phyloP scores from a whole-genome alignment of 2,888 invertebrate species.

The Eristalis pertinax region DNA sequence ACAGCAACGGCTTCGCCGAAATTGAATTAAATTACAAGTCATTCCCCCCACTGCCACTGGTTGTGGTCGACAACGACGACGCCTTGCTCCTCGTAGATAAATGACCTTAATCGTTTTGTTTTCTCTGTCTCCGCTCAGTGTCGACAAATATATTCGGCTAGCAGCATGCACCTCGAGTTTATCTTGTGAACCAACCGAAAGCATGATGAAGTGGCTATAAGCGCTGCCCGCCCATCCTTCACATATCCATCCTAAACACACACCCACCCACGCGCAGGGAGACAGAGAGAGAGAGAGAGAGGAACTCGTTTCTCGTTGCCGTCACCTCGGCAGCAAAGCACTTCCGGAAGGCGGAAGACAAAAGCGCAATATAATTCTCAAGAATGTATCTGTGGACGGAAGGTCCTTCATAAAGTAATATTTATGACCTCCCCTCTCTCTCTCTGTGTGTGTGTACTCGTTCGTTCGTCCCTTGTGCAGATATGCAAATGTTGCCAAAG shows the following conservation, averaged over 20 bases:
- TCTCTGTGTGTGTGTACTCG: neutral
- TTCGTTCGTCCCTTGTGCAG: slow-evolving; percentile 8
- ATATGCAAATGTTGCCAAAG: slow-evolving; percentile 34
- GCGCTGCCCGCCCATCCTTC: neutral
- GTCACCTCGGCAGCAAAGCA: neutral
- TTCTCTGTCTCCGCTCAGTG: neutral
- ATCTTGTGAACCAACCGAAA: neutral
- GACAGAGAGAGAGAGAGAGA: no score
- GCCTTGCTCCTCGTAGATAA: neutral
- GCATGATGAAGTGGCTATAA: neutral
- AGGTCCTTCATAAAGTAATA: slow-evolving; percentile 9
- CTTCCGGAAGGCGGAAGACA: neutral
- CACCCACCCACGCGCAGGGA: neutral
- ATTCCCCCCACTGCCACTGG: neutral
- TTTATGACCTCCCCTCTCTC: slow-evolving; percentile 3
- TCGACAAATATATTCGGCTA: neutral
- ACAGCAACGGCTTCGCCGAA: neutral
- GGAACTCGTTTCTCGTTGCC: neutral
- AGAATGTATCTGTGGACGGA: neutral
- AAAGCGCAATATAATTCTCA: neutral
- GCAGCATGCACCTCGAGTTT: neutral
- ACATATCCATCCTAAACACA: neutral
- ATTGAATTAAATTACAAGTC: neutral
- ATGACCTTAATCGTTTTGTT: neutral
- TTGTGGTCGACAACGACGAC: neutral